Base-by-base conservation (phyloP, 2,113 vertebrate species). In the Pterocles orientalis region DNA sequence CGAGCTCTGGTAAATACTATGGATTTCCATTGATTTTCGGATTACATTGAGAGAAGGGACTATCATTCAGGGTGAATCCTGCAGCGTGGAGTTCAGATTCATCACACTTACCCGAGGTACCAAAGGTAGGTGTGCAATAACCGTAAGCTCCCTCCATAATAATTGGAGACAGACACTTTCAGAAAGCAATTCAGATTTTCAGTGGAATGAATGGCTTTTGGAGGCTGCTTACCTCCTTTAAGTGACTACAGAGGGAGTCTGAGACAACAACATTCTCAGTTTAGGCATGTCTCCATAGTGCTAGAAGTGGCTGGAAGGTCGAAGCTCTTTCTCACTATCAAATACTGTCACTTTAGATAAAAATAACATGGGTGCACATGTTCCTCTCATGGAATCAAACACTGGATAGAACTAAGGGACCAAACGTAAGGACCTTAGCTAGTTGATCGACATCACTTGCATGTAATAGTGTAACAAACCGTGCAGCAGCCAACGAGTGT, bases 231-330 rank as follows among this genome's bases (percentile, higher is more conserved):
- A 58, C 18, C 41, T 84, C 41, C 47, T 58, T 14, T n/a, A 60
- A 82, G 56, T 29, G 43, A 66, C n/a, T 53, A 62, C 29, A 76
- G 45, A 65, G 3, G 33, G 23, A 65, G 34, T 4, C 29, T 51
- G 58, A 81, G 50, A 76, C 54, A 83, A 56, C 24, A 75, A 41
- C 0, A 0, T 34, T 48, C 41, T 62, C 64, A 43, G 7, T 18
- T 53, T 17, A 54, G 39, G 33, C 5, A 15, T 13, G 16, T 36
- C 36, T 78, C 36, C 1, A 0, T 1, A 78, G 28, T 7, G 4
- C 68, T 89, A 24, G 26, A 80, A 43, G 25, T 2, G 19, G 23
- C 33, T 77, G 19, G 18, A 43, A 73, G 33, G 26, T 58, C 56
- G 56, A 86, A 56, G 33, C 12, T 61, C n/a, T 54, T 86, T 82